These are phyloP conservation scores for Xyliphius kryptos DNA, from an alignment of 2,113 vertebrate species.

Conservation along the genomic window DNA sequence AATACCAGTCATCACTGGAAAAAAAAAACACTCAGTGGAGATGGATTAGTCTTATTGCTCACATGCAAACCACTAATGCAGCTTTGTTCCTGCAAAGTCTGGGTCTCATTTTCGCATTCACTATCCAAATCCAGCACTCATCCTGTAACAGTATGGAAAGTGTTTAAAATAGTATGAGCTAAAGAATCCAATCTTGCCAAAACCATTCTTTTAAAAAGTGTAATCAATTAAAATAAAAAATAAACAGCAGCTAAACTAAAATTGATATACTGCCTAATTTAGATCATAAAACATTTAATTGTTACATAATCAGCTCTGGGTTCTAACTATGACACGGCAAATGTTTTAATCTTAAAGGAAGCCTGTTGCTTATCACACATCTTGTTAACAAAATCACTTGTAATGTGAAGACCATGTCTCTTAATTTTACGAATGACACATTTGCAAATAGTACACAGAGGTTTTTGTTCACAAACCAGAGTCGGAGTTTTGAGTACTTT, in stretches of 20 bases:
- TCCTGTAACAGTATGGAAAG: slow-evolving; percentile 4
- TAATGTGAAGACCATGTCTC: slow-evolving; percentile 20
- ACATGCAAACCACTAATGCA: slow-evolving; percentile 27
- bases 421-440: slow-evolving; percentile 4
- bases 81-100: slow-evolving; percentile 23
- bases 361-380: slow-evolving; percentile 23
- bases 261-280: too few relatives aligned
- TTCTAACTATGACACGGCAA: neutral
- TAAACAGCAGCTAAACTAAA: slow-evolving; percentile 16
- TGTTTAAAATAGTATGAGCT: neutral
- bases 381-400: slow-evolving; percentile 7
- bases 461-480: slow-evolving; percentile 19
- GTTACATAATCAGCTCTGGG: neutral
- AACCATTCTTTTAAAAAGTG: neutral
- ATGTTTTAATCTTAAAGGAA: slow-evolving; percentile 13
- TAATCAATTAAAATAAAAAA: slow-evolving; percentile 7
- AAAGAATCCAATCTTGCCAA: slow-evolving; percentile 1
- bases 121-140: slow-evolving; percentile 10
- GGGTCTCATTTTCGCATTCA: slow-evolving; percentile 15
- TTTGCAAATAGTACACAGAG: slow-evolving; percentile 21
- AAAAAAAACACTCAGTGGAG: slow-evolving; percentile 1
- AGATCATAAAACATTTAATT: neutral
- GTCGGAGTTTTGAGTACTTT: slow-evolving; percentile 8
- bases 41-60: slow-evolving; percentile 3
- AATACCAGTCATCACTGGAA: slow-evolving; percentile 25